These are phyloP conservation scores for Hypsopygia costalis DNA, from an alignment of 2,888 invertebrate genomes.

Conservation along the genomic window DNA sequence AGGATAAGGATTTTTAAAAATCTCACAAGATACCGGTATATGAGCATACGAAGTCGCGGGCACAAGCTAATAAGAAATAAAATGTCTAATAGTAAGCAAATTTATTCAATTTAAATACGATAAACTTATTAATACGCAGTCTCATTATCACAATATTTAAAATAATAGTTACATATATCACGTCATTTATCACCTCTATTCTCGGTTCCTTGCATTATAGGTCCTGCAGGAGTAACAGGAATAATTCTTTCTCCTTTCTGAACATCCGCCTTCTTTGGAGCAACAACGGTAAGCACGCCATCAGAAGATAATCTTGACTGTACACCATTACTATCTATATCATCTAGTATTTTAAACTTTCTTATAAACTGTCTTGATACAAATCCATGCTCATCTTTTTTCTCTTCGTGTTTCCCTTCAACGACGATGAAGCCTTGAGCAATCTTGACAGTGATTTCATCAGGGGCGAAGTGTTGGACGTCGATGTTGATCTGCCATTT, in stretches of 20 bases:
- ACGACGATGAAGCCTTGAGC: conserved; percentile 84
- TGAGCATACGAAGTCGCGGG: no score
- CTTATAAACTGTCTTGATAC: conserved; percentile 86
- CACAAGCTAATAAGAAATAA: no score
- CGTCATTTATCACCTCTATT: no score
- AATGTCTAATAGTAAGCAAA: no score
- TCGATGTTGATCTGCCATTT: conserved; percentile 86
- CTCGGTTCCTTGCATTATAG: conserved; percentile 17
- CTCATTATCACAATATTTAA: neutral
- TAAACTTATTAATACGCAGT: neutral
- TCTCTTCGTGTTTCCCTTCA: conserved; percentile 90
- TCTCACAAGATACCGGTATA: no score
- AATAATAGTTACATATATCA: no score
- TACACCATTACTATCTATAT: conserved; percentile 84
- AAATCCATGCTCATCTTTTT: conserved; percentile 86
- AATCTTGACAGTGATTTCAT: conserved; percentile 88
- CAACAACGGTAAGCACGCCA: conserved; percentile 85
- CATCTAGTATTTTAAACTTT: conserved; percentile 86
- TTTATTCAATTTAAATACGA: no score
- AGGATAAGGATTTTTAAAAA: no score
- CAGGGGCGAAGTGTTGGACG: conserved; percentile 88
- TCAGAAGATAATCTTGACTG: conserved; percentile 88
- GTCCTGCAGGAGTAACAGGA: conserved; percentile 23
- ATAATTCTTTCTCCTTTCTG: conserved; percentile 30
- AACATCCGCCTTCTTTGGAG: conserved; percentile 67